phyloP scores from a whole-genome alignment of 2,113 vertebrate genomes.

The Pygathrix nemaeus region DNA sequence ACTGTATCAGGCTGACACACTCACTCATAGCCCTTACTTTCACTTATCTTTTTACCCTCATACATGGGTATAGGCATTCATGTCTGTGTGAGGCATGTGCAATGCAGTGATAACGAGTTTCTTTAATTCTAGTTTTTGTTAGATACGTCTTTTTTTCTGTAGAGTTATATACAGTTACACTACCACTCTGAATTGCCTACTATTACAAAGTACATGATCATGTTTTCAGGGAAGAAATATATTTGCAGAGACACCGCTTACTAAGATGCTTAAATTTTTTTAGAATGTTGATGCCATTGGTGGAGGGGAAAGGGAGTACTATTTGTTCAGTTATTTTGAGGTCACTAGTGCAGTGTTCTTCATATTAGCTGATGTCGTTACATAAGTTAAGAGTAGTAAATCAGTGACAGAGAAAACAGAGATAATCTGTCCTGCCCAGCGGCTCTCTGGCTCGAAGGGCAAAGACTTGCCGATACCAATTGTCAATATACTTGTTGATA shows the following conservation, averaged over 20 bases:
- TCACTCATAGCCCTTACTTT: not conserved
- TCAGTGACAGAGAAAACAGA: constrained; percentile 62
- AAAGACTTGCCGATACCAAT: not conserved
- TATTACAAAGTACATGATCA: not conserved
- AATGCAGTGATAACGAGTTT: not conserved
- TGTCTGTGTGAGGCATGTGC: not conserved
- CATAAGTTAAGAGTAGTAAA: constrained; percentile 45
- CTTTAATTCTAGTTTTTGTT: not conserved
- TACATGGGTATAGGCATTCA: not conserved
- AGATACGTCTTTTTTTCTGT: not conserved
- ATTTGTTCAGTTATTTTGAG: constrained; percentile 71
- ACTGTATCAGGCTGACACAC: not conserved
- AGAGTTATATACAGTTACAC: not conserved
- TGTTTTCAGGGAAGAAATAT: constrained; percentile 24
- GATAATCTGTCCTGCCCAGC: not conserved
- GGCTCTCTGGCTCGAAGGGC: not conserved
- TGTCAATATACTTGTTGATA: not conserved
- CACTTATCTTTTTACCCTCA: not conserved
- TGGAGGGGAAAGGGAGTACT: constrained; percentile 42
- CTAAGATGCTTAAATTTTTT: not conserved
- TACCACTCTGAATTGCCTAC: not conserved
- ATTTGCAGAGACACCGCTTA: not conserved
- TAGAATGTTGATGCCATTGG: constrained; percentile 1
- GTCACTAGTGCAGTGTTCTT: constrained; percentile 69
- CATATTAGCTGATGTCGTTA: not conserved